Evolutionary conservation across 2,888 invertebrate genomes (phyloP).

Genomic region (Leptopterna dolabrata): DNA sequence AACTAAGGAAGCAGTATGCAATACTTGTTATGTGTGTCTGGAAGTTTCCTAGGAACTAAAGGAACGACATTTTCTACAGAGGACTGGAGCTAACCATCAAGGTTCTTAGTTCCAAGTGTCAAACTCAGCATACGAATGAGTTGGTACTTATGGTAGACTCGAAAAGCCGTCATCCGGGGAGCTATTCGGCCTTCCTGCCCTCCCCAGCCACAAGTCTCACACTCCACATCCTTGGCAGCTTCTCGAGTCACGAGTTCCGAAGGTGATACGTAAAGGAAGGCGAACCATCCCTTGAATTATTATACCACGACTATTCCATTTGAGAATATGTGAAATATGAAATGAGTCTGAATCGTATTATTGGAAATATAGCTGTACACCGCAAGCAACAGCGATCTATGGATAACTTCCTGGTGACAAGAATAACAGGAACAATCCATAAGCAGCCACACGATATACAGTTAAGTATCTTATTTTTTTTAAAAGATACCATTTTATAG

Average conservation of each 20-base stretch:
- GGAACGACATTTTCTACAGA: not conserved
- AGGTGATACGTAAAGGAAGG: not conserved
- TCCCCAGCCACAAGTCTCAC: not conserved
- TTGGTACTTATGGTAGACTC: not conserved
- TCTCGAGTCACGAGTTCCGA: not conserved
- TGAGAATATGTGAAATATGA: not conserved
- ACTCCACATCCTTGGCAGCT: not conserved
- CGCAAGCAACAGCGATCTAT: not conserved
- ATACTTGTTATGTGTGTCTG: too few species aligned
- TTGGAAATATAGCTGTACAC: too few species aligned
- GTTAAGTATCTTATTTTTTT: too few species aligned
- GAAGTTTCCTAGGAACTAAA: not conserved
- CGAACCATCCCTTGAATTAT: not conserved
- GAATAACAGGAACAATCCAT: too few species aligned
- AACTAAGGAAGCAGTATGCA: too few species aligned
- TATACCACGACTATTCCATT: not conserved
- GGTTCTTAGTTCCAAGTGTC: not conserved
- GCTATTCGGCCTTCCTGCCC: not conserved
- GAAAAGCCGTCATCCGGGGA: not conserved
- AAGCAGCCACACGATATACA: too few species aligned
- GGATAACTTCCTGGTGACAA: not conserved
- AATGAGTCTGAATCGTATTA: not conserved
- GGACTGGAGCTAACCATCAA: not conserved
- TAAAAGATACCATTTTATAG: too few species aligned
- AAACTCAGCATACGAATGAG: slow-evolving; percentile 10